phyloP scores from a whole-genome alignment of 1,140 invertebrate genomes.

The Pseudoatta argentina region DNA sequence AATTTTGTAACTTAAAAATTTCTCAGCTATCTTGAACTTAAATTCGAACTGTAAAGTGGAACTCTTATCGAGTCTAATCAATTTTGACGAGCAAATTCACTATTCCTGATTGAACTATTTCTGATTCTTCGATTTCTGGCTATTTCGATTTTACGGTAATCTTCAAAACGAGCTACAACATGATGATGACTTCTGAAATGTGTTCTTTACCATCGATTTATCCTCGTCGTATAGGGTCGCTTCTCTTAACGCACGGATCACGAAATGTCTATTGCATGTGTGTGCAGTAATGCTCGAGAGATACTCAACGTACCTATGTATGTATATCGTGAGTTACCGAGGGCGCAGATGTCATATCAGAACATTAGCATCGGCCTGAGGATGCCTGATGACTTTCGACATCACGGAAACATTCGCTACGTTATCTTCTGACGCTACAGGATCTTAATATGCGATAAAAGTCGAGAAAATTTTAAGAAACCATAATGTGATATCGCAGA shows the following conservation, averaged over 20 bases:
- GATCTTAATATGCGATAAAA: conserved; percentile 31
- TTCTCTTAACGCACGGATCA: conserved; percentile 33
- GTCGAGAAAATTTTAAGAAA: conserved; percentile 9
- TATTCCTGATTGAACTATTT: background rate
- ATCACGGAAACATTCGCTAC: conserved; percentile 64
- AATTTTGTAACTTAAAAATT: conserved; percentile 9
- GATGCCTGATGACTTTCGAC: conserved; percentile 64
- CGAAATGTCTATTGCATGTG: conserved; percentile 65
- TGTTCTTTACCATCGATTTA: conserved; percentile 35
- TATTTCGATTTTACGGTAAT: background rate
- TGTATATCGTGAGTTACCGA: conserved; percentile 45
- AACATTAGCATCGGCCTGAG: conserved; percentile 71
- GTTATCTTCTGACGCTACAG: conserved; percentile 39
- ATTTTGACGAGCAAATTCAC: background rate
- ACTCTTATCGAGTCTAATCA: background rate
- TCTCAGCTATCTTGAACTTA: background rate
- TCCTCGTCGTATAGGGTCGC: background rate
- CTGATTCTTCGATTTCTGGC: background rate
- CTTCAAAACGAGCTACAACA: conserved; percentile 28
- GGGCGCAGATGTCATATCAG: conserved; percentile 71
- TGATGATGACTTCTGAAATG: conserved; percentile 57
- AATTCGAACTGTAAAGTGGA: background rate
- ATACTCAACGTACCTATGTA: conserved; percentile 57
- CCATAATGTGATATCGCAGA: background rate
- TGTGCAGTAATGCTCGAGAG: conserved; percentile 67